Percentiles rank a stretch among this genome's conserved stretches.
phyloP scores from a whole-genome alignment of 1,140 invertebrate species.

The Leguminivora glycinivorella region DNA sequence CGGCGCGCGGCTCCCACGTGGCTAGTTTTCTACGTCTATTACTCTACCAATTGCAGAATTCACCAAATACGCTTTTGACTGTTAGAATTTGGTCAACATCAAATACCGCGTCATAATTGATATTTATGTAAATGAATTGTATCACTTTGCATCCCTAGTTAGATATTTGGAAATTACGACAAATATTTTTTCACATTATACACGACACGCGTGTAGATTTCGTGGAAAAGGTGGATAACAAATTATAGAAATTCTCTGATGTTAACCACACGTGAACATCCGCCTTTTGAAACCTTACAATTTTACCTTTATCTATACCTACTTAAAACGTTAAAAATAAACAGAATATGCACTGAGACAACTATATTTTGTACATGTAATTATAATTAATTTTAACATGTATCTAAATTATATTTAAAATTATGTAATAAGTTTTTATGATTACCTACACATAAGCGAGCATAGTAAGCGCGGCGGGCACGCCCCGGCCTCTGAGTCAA shows the following conservation, averaged over 20 bases:
- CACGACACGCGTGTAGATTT: slow-evolving; percentile 24
- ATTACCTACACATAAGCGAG: slow-evolving; percentile 43
- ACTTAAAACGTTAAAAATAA: slow-evolving; percentile 33
- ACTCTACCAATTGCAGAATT: slow-evolving; percentile 41
- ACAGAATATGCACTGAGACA: slow-evolving; percentile 49
- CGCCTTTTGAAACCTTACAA: slow-evolving; percentile 36
- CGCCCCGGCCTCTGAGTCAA: slow-evolving; percentile 57
- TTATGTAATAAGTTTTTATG: slow-evolving; percentile 53
- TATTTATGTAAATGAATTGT: slow-evolving; percentile 30
- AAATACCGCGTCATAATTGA: slow-evolving; percentile 26
- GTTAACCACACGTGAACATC: slow-evolving; percentile 36
- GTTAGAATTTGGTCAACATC: slow-evolving; percentile 48
- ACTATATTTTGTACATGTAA: slow-evolving; percentile 56
- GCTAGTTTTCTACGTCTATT: slow-evolving; percentile 36
- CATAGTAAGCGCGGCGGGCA: slow-evolving; percentile 31
- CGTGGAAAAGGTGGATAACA: slow-evolving; percentile 12
- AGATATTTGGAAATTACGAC: slow-evolving; percentile 28
- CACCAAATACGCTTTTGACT: slow-evolving; percentile 54
- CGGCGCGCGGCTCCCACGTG: slow-evolving; percentile 44
- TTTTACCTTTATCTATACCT: slow-evolving; percentile 38
- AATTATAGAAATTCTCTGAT: slow-evolving; percentile 10
- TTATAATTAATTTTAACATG: slow-evolving; percentile 54
- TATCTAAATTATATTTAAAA: slow-evolving; percentile 46
- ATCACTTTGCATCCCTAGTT: slow-evolving; percentile 32
- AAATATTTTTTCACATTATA: slow-evolving; percentile 37